A percentile compares a stretch with the other conserved stretches of the same genome.
Conservation (phyloP, 2,888 invertebrate species). For the Sympetrum striolatum region DNA sequence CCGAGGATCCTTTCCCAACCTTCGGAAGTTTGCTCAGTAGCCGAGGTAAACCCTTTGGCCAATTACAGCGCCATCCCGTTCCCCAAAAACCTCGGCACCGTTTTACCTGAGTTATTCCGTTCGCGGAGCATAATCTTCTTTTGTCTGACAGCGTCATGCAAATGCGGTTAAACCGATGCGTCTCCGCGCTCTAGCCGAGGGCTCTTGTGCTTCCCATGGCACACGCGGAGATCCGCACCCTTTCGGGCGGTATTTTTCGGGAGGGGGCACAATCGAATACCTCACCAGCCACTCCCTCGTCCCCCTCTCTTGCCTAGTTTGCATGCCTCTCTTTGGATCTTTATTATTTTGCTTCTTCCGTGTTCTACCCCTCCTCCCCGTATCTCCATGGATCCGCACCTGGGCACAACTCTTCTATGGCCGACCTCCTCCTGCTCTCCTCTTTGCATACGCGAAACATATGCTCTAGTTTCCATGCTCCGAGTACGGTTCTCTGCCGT, state of each 20-base stretch:
- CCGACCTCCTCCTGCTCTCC: background rate
- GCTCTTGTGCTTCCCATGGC: background rate
- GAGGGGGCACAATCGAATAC: background rate
- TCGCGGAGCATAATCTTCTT: background rate
- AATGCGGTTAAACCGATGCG: background rate
- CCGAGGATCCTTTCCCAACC: background rate
- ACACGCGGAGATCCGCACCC: background rate
- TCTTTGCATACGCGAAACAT: background rate
- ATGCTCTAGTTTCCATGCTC: background rate
- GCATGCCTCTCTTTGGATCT: background rate
- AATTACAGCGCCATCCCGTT: background rate
- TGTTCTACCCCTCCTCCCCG: background rate
- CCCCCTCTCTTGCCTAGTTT: background rate
- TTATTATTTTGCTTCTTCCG: background rate
- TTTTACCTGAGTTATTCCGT: background rate
- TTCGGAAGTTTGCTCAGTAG: background rate
- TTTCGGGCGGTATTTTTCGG: background rate
- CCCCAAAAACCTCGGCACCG: background rate
- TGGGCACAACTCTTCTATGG: background rate
- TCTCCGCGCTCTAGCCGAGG: background rate
- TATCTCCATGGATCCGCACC: background rate
- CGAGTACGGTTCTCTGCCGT: background rate
- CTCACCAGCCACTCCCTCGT: background rate
- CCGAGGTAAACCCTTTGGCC: background rate
- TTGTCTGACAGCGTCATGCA: background rate